Conservation (phyloP, 2,113 vertebrate species). For the Dinomys branickii region DNA sequence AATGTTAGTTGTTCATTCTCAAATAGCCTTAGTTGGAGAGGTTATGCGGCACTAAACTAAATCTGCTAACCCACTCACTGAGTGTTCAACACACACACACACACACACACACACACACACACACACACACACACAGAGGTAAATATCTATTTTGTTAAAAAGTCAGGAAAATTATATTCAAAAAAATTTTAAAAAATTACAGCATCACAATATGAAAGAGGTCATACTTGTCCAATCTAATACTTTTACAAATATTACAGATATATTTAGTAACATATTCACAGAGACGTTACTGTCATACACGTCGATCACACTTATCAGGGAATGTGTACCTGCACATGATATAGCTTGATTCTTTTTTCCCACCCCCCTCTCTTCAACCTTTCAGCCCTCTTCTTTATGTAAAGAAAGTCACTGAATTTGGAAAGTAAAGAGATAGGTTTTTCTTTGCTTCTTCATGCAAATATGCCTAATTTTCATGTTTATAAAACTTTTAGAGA, state of each 20-base stretch:
- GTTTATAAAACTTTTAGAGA: conserved; percentile 25
- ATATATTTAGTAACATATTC: neutral
- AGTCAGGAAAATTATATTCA: neutral
- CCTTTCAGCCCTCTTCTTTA: neutral
- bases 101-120: neutral
- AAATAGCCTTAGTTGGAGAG: conserved; percentile 19
- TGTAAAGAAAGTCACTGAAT: neutral
- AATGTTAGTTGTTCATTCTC: neutral
- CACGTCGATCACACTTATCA: neutral
- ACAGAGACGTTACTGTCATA: neutral
- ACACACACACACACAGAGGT: neutral
- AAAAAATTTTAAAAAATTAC: neutral
- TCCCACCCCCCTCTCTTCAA: neutral
- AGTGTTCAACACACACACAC: neutral
- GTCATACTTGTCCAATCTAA: neutral
- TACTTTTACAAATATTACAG: conserved; percentile 37
- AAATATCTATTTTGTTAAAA: conserved; percentile 50
- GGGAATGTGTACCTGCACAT: neutral
- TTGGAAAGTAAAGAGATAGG: conserved; percentile 31
- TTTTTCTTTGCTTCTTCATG: conserved; percentile 1
- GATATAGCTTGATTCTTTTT: neutral
- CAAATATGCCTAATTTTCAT: conserved; percentile 32
- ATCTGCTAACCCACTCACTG: conserved; percentile 22
- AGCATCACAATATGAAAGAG: conserved; percentile 27
- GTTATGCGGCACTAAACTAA: neutral